These are phyloP conservation scores for Umimayanthus chanpuru DNA, from an alignment of 92 coral and sea anemone genomes.

Conservation along the genomic window DNA sequence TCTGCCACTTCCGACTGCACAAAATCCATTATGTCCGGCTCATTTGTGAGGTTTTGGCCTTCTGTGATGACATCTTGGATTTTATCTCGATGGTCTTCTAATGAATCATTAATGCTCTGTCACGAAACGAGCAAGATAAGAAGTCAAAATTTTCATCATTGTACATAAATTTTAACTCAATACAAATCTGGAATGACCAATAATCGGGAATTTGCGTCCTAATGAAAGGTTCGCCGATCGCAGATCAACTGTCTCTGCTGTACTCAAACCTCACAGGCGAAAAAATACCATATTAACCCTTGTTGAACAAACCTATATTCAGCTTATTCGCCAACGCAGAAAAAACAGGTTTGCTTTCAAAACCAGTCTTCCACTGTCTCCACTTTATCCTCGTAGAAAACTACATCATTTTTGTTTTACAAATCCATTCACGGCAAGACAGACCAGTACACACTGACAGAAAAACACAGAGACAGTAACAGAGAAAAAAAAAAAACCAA, in stretches of 20 bases:
- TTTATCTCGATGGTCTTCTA: constrained; percentile 66
- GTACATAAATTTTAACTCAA: too few relatives aligned
- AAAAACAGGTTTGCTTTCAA: too few relatives aligned
- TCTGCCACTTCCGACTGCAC: constrained; percentile 58
- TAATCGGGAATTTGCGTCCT: neutral
- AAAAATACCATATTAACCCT: too few relatives aligned
- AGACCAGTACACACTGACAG: too few relatives aligned
- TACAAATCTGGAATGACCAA: neutral
- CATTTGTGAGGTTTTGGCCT: constrained; percentile 57
- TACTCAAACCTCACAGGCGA: too few relatives aligned
- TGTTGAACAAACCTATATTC: too few relatives aligned
- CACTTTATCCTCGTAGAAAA: neutral
- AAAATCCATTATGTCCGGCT: constrained; percentile 57
- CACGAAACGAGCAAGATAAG: neutral
- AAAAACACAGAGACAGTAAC: too few relatives aligned
- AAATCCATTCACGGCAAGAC: neutral
- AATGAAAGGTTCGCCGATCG: neutral
- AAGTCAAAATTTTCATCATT: too few relatives aligned
- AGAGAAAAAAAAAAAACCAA: too few relatives aligned
- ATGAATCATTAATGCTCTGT: constrained; percentile 51
- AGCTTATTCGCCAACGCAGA: too few relatives aligned
- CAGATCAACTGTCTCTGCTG: neutral
- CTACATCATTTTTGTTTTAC: neutral
- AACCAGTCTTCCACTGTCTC: too few relatives aligned
- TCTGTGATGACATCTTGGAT: constrained; percentile 66